These are phyloP conservation scores for Drosophila pachea DNA, from an alignment of 1,140 invertebrate genomes.

Conservation along the genomic window DNA sequence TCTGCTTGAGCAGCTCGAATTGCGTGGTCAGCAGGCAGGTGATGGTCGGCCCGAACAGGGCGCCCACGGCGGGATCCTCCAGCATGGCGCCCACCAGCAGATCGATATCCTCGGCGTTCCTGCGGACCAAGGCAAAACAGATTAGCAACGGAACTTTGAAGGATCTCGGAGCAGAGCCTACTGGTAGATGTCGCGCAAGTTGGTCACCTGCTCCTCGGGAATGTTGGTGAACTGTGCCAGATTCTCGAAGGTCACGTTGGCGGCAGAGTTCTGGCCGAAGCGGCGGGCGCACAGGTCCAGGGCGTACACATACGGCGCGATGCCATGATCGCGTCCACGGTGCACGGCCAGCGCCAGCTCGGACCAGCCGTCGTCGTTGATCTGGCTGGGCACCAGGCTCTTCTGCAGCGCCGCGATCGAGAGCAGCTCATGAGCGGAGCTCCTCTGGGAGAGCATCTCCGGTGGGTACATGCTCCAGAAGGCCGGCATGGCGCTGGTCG, in stretches of 20 bases:
- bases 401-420: conserved; percentile 79
- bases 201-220: conserved; percentile 74
- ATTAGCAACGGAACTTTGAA: background rate
- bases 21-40: conserved; percentile 90
- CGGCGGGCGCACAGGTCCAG: conserved; percentile 82
- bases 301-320: conserved; percentile 88
- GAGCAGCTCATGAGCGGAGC: conserved; percentile 79
- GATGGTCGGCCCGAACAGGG: conserved; percentile 91
- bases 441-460: conserved; percentile 73
- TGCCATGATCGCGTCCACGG: conserved; percentile 92
- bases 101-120: conserved; percentile 90
- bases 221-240: conserved; percentile 58
- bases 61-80: conserved; percentile 88
- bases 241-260: conserved; percentile 67
- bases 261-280: conserved; percentile 77
- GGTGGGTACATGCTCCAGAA: conserved; percentile 86
- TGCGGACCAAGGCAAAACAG: conserved; percentile 62
- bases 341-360: conserved; percentile 82
- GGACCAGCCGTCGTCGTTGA: conserved; percentile 79
- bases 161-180: conserved; percentile 26
- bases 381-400: conserved; percentile 72
- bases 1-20: conserved; percentile 87
- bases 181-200: conserved; percentile 73
- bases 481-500: conserved; percentile 86
- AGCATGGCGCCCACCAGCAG: conserved; percentile 90